phyloP scores from a whole-genome alignment of 2,113 vertebrate genomes.

The Channa argus region DNA sequence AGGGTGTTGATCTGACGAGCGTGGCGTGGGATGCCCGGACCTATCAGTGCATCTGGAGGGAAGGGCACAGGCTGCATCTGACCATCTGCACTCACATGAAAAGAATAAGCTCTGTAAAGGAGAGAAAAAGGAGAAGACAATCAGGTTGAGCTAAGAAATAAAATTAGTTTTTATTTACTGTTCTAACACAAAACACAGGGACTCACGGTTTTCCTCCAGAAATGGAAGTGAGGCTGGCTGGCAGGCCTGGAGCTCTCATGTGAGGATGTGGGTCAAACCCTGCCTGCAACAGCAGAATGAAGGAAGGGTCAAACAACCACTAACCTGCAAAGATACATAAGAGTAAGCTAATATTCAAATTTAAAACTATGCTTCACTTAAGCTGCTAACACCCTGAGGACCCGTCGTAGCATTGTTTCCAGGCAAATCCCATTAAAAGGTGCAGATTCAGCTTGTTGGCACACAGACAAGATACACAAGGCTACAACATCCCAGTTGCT shows the following conservation, averaged over 20 bases:
- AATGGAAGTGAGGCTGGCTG: conserved; percentile 92
- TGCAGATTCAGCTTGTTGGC: conserved; percentile 36
- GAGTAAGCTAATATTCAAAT: conserved; percentile 52
- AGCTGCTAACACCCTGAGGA: conserved; percentile 41
- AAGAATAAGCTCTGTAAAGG: conserved; percentile 90
- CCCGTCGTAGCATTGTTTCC: conserved; percentile 36
- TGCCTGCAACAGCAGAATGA: conserved; percentile 79
- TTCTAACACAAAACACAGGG: background rate
- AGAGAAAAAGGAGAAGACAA: background rate
- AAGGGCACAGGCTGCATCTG: conserved; percentile 99
- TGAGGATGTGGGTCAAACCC: conserved; percentile 94
- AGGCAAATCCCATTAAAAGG: conserved; percentile 65
- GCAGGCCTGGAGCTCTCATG: conserved; percentile 92
- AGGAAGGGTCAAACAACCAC: conserved; percentile 28
- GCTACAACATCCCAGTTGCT: conserved; percentile 65
- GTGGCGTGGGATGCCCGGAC: conserved; percentile 93
- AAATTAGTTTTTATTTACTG: too few species aligned
- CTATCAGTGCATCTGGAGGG: conserved; percentile 94
- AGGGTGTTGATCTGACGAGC: conserved; percentile 97
- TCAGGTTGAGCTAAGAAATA: background rate
- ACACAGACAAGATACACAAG: conserved; percentile 62
- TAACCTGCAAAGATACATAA: conserved; percentile 44
- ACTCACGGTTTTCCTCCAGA: conserved; percentile 97
- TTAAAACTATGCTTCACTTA: conserved; percentile 41
- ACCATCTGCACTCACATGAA: conserved; percentile 95